Percentiles rank a stretch among this genome's conserved stretches.
phyloP scores from a whole-genome alignment of 2,797 vertebrate species.

The Sciurus carolinensis region DNA sequence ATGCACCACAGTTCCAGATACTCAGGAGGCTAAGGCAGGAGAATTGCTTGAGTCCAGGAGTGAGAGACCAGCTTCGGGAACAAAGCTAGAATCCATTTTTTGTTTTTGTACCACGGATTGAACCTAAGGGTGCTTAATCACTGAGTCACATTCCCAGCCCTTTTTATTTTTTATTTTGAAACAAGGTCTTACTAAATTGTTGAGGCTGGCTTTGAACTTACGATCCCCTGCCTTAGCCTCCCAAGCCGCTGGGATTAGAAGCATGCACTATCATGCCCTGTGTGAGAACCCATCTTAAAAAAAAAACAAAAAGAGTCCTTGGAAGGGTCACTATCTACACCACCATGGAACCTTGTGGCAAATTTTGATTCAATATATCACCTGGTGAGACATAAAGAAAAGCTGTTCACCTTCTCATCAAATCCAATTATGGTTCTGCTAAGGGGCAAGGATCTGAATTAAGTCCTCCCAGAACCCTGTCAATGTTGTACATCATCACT shows the following conservation, averaged over 20 bases:
- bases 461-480: conserved; percentile 59
- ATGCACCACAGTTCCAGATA: neutral
- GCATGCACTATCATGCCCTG: no score
- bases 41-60: neutral
- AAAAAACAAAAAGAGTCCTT: neutral
- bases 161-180: no score
- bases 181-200: no score
- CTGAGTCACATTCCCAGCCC: no score
- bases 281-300: neutral
- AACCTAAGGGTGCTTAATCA: no score
- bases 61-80: neutral
- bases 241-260: no score
- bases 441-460: conserved; percentile 46
- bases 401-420: conserved; percentile 58
- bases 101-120: no score
- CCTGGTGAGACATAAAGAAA: conserved; percentile 57
- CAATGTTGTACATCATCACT: neutral
- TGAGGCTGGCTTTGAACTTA: no score
- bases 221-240: no score
- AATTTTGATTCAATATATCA: conserved; percentile 42
- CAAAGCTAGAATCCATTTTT: neutral
- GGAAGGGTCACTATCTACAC: conserved; percentile 14
- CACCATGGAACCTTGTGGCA: neutral
- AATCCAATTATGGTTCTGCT: conserved; percentile 60
- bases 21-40: neutral